Conservation (phyloP, 2,888 invertebrate species). For the Callosobruchus maculatus region DNA sequence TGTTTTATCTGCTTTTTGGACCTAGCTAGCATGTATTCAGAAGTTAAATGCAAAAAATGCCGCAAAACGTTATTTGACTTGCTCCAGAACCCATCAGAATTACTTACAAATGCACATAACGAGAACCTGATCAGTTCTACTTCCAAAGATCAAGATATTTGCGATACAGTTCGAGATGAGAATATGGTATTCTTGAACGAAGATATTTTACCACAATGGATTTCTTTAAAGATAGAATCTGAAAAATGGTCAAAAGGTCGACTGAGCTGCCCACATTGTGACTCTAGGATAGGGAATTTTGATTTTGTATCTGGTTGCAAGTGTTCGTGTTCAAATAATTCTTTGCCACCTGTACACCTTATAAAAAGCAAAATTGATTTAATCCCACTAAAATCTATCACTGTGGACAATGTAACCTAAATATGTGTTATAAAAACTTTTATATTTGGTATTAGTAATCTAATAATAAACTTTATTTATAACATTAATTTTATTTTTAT, state of each 20-base stretch:
- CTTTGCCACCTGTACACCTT: constrained; percentile 60
- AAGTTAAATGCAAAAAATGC: constrained; percentile 43
- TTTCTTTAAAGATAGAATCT: constrained; percentile 52
- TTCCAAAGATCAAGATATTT: constrained; percentile 11
- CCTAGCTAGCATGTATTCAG: constrained; percentile 12
- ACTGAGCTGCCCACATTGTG: constrained; percentile 60
- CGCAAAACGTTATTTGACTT: constrained; percentile 33
- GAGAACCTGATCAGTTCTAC: constrained; percentile 9
- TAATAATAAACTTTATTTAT: no score
- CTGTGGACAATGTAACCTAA: no score
- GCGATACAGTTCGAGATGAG: constrained; percentile 27
- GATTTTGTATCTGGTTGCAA: constrained; percentile 63
- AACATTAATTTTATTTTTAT: no score
- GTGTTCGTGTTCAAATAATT: constrained; percentile 56
- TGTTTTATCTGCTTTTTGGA: no score
- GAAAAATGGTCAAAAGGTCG: constrained; percentile 67
- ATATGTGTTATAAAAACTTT: no score
- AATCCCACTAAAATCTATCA: constrained; percentile 8
- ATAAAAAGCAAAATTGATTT: constrained; percentile 63
- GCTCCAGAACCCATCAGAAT: constrained; percentile 16
- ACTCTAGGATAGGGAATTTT: constrained; percentile 61
- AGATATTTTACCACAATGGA: constrained; percentile 58
- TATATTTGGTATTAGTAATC: no score
- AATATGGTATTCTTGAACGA: constrained; percentile 54
- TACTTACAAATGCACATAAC: constrained; percentile 38